Conservation (phyloP, 2,113 vertebrate species). For the Scortum barcoo region DNA sequence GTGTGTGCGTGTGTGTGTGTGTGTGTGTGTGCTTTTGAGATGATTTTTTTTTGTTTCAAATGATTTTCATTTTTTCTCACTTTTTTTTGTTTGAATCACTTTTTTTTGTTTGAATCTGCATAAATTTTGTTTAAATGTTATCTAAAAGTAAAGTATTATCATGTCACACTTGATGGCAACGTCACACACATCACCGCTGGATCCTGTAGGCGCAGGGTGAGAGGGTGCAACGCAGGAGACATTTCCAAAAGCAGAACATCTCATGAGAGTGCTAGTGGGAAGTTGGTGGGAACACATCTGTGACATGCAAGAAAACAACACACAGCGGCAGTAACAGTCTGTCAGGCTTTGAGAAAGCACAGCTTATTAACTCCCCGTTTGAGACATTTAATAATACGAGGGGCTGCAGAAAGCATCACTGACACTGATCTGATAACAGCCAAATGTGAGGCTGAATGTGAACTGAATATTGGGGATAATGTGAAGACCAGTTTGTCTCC, state of each 20-base stretch:
- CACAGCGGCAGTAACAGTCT: neutral
- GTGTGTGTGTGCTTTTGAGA: too few relatives aligned
- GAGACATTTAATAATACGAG: conserved; percentile 6
- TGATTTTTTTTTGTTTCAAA: neutral
- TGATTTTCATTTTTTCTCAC: too few relatives aligned
- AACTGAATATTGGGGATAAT: neutral
- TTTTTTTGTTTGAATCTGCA: too few relatives aligned
- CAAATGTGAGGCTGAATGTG: neutral
- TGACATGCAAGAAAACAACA: neutral
- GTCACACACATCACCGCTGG: neutral
- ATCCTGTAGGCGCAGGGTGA: neutral
- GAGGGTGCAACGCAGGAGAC: neutral
- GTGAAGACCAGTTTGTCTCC: neutral
- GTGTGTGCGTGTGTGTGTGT: too few relatives aligned
- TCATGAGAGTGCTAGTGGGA: conserved; percentile 3
- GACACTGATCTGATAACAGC: conserved; percentile 14
- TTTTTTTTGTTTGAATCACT: neutral
- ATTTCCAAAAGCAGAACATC: neutral
- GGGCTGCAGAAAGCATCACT: conserved; percentile 2
- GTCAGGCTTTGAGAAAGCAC: neutral
- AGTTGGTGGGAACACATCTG: neutral
- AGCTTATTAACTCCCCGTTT: neutral
- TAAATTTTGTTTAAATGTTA: neutral
- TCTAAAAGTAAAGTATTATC: neutral
- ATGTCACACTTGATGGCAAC: neutral